Percentiles rank a stretch among this genome's conserved stretches.
These are phyloP conservation scores for Halcyon senegalensis DNA, from an alignment of 2,113 vertebrate species.

Conservation along the genomic window DNA sequence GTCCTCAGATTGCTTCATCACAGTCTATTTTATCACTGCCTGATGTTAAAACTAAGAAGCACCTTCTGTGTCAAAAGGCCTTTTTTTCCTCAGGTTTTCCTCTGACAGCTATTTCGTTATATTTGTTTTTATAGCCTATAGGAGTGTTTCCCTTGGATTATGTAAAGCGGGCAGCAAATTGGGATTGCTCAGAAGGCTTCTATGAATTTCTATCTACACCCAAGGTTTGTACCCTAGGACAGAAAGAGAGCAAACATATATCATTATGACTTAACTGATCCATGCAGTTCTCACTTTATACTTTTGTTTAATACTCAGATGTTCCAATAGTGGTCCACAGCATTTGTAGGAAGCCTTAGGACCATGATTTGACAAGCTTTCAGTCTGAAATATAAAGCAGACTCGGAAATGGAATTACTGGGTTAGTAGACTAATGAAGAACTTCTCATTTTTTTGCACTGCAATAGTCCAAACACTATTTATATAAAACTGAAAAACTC, in stretches of 20 bases:
- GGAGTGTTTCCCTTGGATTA: background rate
- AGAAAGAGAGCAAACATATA: background rate
- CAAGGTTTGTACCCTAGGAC: background rate
- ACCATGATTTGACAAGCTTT: background rate
- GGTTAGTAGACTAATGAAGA: background rate
- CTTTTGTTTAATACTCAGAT: background rate
- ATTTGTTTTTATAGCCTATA: background rate
- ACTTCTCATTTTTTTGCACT: background rate
- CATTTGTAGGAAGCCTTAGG: background rate
- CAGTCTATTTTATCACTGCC: background rate
- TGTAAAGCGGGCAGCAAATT: background rate
- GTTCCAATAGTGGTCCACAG: background rate
- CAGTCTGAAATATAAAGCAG: background rate
- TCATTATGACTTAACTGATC: background rate
- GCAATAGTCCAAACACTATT: background rate
- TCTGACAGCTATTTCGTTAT: background rate
- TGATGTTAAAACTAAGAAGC: background rate
- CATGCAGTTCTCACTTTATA: background rate
- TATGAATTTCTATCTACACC: background rate
- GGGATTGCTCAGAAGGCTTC: background rate
- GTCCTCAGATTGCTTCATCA: background rate
- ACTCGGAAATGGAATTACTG: background rate
- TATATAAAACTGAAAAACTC: background rate
- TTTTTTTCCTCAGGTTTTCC: background rate
- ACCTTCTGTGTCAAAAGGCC: background rate